Evolutionary conservation across 2,113 vertebrate species (phyloP), one percentile per base, ranked within the genome.

Genomic region (Mungos mungo): DNA sequence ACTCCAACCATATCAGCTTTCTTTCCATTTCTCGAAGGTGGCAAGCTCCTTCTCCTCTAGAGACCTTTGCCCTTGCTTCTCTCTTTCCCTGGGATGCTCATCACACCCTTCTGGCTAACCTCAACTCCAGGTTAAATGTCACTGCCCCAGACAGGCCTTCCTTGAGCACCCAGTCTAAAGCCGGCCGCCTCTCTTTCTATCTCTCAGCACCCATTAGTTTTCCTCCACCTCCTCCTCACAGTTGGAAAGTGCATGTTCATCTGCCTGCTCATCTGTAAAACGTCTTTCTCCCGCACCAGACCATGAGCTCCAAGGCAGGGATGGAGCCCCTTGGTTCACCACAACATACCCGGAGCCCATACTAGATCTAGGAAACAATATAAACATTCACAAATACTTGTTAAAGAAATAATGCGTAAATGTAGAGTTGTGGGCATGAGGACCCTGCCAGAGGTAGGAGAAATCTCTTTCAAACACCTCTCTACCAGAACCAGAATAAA

Each of bases 401-500:
- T 68, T 63, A 27, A 69, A 81, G 52, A 45, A 69, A 87, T 71
- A 29, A 35, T 83, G 21, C 52, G 2, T 21, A 72, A 79, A 23
- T 41, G 8, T 27, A 79, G 31, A 77, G 45, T n/a, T 76, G 45
- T 29, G 31, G 69, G 57, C 66, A 82, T 29, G 2, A n/a, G 41
- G 19, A 47, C 12, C 41, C 76, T 71, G 29, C 27, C 9, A 77
- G n/a, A 68, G 47, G 33, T 8, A 94, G 47, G 60, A 57, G 18
- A 31, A 76, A 69, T 63, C 52, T 21, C 76, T 79, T 72, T 94
- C 63, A 88, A 80, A 89, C 63, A 47, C 45, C 47, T 69, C 77
- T 80, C 25, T 66, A 71, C 16, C 3, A 90, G 35, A 92, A 74
- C 29, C 84, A 90, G 72, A 97, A 89, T 80, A 65, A 85, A 85